phyloP scores from a whole-genome alignment of 2,797 vertebrate species.

The Rhynchotus rufescens region DNA sequence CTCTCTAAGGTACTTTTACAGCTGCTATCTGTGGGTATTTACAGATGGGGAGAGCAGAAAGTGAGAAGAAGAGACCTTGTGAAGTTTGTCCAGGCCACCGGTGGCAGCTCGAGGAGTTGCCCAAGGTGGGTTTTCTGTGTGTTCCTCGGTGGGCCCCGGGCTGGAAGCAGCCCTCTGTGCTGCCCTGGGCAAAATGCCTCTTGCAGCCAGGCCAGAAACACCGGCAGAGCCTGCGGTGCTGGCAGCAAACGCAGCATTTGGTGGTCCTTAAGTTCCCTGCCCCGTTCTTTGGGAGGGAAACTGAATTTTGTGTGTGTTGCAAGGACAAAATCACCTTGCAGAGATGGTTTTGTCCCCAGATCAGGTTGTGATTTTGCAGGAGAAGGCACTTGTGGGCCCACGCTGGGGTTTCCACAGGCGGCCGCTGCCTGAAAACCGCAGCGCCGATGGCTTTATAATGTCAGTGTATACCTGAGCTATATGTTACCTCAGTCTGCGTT shows the following conservation, averaged over 20 bases:
- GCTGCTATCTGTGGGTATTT: slow-evolving; percentile 46
- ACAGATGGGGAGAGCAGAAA: neutral
- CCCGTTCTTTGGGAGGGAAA: neutral
- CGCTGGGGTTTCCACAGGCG: fast-evolving
- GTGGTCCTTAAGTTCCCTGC: neutral
- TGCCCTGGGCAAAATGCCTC: fast-evolving
- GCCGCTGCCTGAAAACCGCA: fast-evolving
- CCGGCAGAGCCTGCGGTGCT: neutral
- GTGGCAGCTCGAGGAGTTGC: neutral
- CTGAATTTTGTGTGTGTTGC: neutral
- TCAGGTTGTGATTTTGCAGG: fast-evolving
- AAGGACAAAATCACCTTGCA: fast-evolving
- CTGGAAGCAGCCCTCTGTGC: neutral
- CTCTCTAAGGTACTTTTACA: slow-evolving; percentile 36
- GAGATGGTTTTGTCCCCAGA: neutral
- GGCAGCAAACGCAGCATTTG: neutral
- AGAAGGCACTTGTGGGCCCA: fast-evolving
- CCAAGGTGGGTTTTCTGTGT: neutral
- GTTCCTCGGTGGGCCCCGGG: fast-evolving
- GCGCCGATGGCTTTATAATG: neutral
- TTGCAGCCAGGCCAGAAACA: neutral
- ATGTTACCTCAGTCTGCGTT: neutral
- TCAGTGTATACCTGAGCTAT: neutral
- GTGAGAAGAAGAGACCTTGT: neutral
- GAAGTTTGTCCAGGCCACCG: fast-evolving